Evolutionary conservation across 1,140 invertebrate genomes (phyloP), one percentile per base, ranked within the genome.

Genomic region (Acromyrmex echinatior): DNA sequence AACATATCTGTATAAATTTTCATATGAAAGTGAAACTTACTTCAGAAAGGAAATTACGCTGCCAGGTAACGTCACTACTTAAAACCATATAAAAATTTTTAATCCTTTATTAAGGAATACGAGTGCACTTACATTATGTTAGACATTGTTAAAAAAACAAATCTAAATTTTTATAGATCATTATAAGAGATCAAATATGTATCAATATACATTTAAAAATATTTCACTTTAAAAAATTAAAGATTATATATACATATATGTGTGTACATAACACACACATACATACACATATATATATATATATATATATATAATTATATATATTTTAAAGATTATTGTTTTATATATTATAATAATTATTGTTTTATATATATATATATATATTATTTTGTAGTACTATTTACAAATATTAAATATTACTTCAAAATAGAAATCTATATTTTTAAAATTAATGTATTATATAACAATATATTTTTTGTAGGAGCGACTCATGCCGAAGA

Each of bases 1-100:
- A 0, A 93, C 95, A 2, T 97, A 96, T 81, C 92, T 96, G 58
- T 96, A 96, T 77, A 92, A 92, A 86, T 96, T 96, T 91, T 93
- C 94, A 51, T 96, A 94, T 62, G 92, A 95, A 1, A 68, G 58
- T 18, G 73, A 70, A 53, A 5, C 58, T 0, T 89, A 90, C 0
- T 0, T 86, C 0, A 60, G 53, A 10, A 92, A 91, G 49, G 28
- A 25, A 5, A 0, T 89, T 1, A 56, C 73, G 3, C 0, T 68
- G 9, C 71, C 77, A 90, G 88, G 88, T 91, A 81, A n/a, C 9
- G 14, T 39, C 0, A 25, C 28, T 45, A 12, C 7, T 56, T 58
- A 73, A 28, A 25, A 58, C 10, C 0, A 0, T 2, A 28, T 49
- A 65, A 49, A 9, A 53, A n/a, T 6, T 0, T 58, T 39, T 78